Percentiles rank a stretch among this genome's conserved stretches.
Conservation (phyloP, 2,797 vertebrate genomes). For the Gymnothorax reevesii region DNA sequence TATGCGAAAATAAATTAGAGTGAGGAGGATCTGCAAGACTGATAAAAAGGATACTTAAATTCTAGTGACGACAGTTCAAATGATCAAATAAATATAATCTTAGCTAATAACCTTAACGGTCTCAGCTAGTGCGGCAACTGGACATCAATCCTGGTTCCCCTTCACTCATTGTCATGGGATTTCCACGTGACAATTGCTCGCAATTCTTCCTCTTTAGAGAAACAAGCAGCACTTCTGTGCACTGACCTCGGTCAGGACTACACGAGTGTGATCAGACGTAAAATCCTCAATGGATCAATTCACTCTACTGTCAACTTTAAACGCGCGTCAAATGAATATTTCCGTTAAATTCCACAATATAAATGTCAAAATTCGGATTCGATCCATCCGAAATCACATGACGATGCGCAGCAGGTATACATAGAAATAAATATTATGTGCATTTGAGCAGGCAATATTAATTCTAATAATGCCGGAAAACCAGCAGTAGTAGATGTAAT, state of each 20-base stretch:
- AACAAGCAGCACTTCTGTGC: background rate
- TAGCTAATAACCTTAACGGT: background rate
- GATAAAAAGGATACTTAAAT: background rate
- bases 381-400: background rate
- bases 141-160: background rate
- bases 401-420: background rate
- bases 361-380: background rate
- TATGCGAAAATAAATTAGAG: background rate
- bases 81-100: background rate
- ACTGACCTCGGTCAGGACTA: background rate
- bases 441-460: no score
- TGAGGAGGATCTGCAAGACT: background rate
- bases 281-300: background rate
- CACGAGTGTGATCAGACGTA: background rate
- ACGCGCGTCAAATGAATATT: background rate
- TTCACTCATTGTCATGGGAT: slow-evolving; percentile 4
- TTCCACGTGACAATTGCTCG: slow-evolving; percentile 20
- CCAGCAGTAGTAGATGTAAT: background rate
- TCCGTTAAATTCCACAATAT: background rate
- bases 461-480: no score
- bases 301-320: background rate
- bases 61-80: background rate
- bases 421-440: background rate
- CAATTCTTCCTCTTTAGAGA: slow-evolving; percentile 10
- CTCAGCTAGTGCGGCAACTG: background rate